phyloP scores from a whole-genome alignment of 2,888 invertebrate species.

The Rhyacophila evoluta region DNA sequence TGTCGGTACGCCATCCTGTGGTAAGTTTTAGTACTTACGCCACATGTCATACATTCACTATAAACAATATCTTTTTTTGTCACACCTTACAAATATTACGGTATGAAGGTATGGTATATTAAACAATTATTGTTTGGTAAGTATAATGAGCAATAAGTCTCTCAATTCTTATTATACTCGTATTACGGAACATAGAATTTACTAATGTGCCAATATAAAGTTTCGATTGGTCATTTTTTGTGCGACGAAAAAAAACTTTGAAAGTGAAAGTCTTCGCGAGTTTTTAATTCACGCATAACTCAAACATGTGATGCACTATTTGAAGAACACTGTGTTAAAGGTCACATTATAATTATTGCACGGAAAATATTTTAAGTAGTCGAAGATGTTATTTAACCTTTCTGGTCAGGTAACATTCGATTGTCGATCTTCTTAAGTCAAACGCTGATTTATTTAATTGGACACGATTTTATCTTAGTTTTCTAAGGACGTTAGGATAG shows the following conservation, averaged over 20 bases:
- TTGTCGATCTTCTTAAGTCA: slow-evolving; percentile 1
- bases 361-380: not conserved
- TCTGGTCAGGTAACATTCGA: not conserved
- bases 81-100: too few species aligned
- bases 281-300: not conserved
- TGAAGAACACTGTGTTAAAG: not conserved
- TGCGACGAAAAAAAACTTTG: not conserved
- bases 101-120: too few species aligned
- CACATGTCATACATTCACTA: too few species aligned
- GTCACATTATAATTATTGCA: not conserved
- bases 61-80: too few species aligned
- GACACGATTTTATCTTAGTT: not conserved
- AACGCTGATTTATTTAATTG: not conserved
- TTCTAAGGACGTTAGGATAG: too few species aligned
- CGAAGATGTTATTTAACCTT: slow-evolving; percentile 18
- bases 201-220: too few species aligned
- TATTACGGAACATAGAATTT: too few species aligned
- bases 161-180: too few species aligned
- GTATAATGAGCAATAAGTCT: too few species aligned
- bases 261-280: not conserved
- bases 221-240: not conserved
- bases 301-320: not conserved
- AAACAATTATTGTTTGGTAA: too few species aligned
- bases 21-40: too few species aligned
- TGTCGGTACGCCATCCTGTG: too few species aligned